These are phyloP conservation scores for Synchiropus splendidus DNA, from an alignment of 2,113 vertebrate genomes.

Conservation along the genomic window DNA sequence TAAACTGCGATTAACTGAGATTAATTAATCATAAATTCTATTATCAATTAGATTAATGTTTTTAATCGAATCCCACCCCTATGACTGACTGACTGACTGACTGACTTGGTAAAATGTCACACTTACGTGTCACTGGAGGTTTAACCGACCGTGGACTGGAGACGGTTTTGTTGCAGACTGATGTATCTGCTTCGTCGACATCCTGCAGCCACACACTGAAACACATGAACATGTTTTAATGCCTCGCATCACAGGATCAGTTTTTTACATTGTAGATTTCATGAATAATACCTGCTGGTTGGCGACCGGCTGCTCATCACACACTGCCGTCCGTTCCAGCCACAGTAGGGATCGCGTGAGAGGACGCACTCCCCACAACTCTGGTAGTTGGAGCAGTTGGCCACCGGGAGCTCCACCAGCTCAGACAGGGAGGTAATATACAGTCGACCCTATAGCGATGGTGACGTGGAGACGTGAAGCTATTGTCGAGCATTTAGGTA, in stretches of 20 bases:
- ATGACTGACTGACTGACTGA: no score
- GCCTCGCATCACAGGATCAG: no score
- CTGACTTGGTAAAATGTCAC: no score
- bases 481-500: no score
- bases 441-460: slow-evolving; percentile 73
- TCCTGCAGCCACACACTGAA: slow-evolving; percentile 79
- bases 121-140: slow-evolving; percentile 55
- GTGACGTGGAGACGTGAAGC: slow-evolving; percentile 5
- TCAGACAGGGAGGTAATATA: slow-evolving; percentile 76
- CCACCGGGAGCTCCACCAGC: slow-evolving; percentile 79
- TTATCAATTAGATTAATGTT: no score
- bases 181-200: slow-evolving; percentile 70
- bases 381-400: slow-evolving; percentile 86
- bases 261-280: no score
- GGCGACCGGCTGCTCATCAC: slow-evolving; percentile 41
- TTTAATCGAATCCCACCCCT: no score
- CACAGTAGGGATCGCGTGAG: slow-evolving; percentile 90
- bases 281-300: slow-evolving; percentile 48
- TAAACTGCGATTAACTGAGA: no score
- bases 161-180: slow-evolving; percentile 49
- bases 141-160: slow-evolving; percentile 26
- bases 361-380: slow-evolving; percentile 91
- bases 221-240: slow-evolving; percentile 16
- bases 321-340: slow-evolving; percentile 75
- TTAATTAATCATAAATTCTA: no score